Evolutionary conservation across 2,113 vertebrate genomes (phyloP).

Genomic region (Carassius gibelio): DNA sequence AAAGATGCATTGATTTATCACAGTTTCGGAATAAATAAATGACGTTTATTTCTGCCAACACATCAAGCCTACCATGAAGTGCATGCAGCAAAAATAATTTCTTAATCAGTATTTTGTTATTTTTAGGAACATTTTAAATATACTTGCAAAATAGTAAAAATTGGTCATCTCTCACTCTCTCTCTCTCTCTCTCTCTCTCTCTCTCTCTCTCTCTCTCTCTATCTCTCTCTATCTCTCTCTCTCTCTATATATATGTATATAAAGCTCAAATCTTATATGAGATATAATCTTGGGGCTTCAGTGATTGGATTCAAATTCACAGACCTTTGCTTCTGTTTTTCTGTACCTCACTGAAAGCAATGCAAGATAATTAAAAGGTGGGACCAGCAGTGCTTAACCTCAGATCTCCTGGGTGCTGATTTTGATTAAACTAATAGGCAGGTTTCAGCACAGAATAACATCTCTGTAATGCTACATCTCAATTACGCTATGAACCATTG

Average conservation of each 20-base stretch:
- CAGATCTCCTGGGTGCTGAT: slow-evolving; percentile 19
- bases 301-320: not conserved
- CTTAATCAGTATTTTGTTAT: not conserved
- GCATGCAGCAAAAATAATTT: not conserved
- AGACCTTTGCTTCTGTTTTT: slow-evolving; percentile 13
- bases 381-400: slow-evolving; percentile 33
- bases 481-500: not conserved
- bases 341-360: slow-evolving; percentile 1
- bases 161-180: not conserved
- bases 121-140: not conserved
- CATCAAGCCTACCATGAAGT: not conserved
- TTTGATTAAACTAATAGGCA: slow-evolving; percentile 37
- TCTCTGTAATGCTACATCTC: slow-evolving; percentile 1
- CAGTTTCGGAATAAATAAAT: slow-evolving; percentile 13
- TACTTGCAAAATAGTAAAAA: not conserved
- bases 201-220: no score
- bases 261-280: not conserved
- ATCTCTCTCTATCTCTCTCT: no score
- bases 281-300: not conserved
- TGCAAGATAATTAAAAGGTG: slow-evolving; percentile 34
- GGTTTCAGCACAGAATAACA: slow-evolving; percentile 20
- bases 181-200: no score
- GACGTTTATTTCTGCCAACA: slow-evolving; percentile 31
- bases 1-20: slow-evolving; percentile 20
- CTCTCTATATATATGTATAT: no score